These are phyloP conservation scores for Choristoneura fumiferana DNA, from an alignment of 1,140 invertebrate species.

Conservation along the genomic window DNA sequence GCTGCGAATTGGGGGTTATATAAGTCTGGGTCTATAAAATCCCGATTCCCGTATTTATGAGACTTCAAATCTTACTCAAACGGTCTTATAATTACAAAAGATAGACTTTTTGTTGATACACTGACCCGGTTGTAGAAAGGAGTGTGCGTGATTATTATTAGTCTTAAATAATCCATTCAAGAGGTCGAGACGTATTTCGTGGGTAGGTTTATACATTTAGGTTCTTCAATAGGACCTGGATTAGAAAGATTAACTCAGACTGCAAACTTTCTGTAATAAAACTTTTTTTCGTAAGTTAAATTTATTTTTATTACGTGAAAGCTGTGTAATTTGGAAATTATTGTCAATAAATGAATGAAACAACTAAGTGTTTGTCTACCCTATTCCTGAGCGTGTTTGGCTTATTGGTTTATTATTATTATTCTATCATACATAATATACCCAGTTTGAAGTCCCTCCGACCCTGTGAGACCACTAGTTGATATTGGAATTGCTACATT, in stretches of 20 bases:
- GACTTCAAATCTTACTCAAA: too few relatives aligned
- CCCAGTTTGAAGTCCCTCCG: too few relatives aligned
- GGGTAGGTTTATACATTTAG: constrained; percentile 7
- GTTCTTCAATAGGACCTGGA: neutral
- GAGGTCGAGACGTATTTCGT: neutral
- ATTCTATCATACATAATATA: too few relatives aligned
- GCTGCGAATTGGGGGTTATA: neutral
- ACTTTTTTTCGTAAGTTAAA: constrained; percentile 18
- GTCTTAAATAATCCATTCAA: neutral
- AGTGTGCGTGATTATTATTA: neutral
- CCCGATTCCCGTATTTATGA: too few relatives aligned
- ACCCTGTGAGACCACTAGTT: too few relatives aligned
- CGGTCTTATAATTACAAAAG: too few relatives aligned
- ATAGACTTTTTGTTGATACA: neutral
- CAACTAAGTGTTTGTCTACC: neutral
- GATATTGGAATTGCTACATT: too few relatives aligned
- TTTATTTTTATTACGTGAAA: constrained; percentile 19
- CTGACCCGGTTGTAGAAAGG: neutral
- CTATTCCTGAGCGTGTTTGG: too few relatives aligned
- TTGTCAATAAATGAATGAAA: constrained; percentile 14
- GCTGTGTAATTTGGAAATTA: constrained; percentile 18
- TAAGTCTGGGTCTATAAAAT: neutral
- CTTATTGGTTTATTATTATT: too few relatives aligned
- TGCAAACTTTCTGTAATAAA: constrained; percentile 4
- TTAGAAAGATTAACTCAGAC: neutral